Evolutionary conservation across 2,888 invertebrate genomes (phyloP).

Genomic region (Rotaria socialis): DNA sequence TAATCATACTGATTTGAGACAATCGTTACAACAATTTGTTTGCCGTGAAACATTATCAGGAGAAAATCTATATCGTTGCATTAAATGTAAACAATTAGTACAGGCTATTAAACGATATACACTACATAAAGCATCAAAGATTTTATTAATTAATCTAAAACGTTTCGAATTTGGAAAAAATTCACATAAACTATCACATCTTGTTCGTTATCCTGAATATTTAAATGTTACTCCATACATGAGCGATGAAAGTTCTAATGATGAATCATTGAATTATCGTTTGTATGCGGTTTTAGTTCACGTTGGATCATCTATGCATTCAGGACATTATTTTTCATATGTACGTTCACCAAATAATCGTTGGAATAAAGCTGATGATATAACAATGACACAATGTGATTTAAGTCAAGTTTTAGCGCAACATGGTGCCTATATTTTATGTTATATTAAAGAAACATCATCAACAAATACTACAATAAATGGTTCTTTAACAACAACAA

Average conservation of each 20-base stretch:
- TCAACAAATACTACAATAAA: neutral
- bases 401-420: slow-evolving; percentile 37
- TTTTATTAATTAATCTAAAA: slow-evolving; percentile 86
- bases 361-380: slow-evolving; percentile 87
- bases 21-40: slow-evolving; percentile 81
- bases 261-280: slow-evolving; percentile 25
- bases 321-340: slow-evolving; percentile 90
- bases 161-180: slow-evolving; percentile 61
- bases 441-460: slow-evolving; percentile 37
- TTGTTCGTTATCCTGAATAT: slow-evolving; percentile 60
- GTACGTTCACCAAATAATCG: slow-evolving; percentile 74
- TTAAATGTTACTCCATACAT: slow-evolving; percentile 73
- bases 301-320: slow-evolving; percentile 80
- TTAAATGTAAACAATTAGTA: slow-evolving; percentile 81
- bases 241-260: slow-evolving; percentile 48
- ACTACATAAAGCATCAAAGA: slow-evolving; percentile 82
- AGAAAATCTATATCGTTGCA: slow-evolving; percentile 81
- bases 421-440: slow-evolving; percentile 41
- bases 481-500: neutral
- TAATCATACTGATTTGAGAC: slow-evolving; percentile 68
- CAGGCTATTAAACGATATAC: slow-evolving; percentile 88
- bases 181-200: slow-evolving; percentile 47
- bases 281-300: slow-evolving; percentile 86
- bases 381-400: slow-evolving; percentile 53
- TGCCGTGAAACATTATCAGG: slow-evolving; percentile 81